A percentile compares a stretch with the other conserved stretches of the same genome.
Evolutionary conservation across 2,797 vertebrate genomes (phyloP).

Genomic region (Borostomias antarcticus): DNA sequence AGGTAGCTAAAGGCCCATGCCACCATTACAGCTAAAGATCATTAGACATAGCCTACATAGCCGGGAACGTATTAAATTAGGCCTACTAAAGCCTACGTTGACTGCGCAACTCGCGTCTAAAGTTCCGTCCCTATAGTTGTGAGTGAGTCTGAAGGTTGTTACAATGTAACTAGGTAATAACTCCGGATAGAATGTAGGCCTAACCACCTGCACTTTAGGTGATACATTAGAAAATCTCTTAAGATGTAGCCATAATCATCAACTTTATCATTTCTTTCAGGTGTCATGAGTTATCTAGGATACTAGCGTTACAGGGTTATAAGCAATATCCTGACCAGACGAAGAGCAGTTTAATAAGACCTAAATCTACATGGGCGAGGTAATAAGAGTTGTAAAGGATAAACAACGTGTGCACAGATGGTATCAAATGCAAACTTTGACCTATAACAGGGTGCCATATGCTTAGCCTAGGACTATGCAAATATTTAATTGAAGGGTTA

Average conservation of each 20-base stretch:
- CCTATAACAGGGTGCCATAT: not conserved
- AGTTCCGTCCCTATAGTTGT: not conserved
- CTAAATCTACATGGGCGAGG: not conserved
- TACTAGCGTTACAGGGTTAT: not conserved
- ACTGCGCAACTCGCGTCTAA: not conserved
- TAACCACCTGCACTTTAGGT: not conserved
- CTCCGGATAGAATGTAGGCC: not conserved
- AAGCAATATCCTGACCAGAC: not conserved
- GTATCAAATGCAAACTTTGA: conserved; percentile 1
- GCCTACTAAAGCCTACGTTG: not conserved
- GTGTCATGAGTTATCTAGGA: not conserved
- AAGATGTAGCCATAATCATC: not conserved
- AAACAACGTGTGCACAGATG: not conserved
- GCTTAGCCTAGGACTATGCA: not conserved
- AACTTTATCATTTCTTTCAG: not conserved
- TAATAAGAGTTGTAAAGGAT: not conserved
- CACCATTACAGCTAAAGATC: not conserved
- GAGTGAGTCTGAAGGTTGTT: not conserved
- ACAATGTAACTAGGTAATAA: not conserved
- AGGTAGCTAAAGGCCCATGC: not conserved
- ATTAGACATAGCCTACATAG: not conserved
- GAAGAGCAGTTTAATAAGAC: conserved; percentile 1
- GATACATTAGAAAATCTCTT: not conserved
- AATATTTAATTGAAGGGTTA: not conserved
- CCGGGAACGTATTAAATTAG: not conserved